Base-by-base conservation (phyloP, 2,888 invertebrate genomes). In the Athalia cordata region DNA sequence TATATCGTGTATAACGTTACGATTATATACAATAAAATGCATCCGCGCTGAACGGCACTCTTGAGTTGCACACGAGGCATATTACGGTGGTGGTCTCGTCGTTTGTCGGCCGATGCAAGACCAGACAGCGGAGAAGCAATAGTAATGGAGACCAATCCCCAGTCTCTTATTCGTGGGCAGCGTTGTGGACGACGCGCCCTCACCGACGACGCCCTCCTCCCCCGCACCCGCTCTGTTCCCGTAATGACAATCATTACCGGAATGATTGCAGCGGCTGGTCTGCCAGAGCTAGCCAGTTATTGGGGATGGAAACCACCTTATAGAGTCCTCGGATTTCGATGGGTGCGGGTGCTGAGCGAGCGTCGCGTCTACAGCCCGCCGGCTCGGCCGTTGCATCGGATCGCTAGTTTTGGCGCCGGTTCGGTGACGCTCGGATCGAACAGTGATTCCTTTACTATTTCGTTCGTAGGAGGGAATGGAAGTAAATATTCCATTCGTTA, bases 241-340 rank as follows among this genome's bases (percentile, higher is more conserved):
- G 89, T 89, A 89, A 89, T 89, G 89, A 89, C 87, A 87, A 87
- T 89, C 88, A 89, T 89, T 89, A 89, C 87, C 85, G 86, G 87
- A 88, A 89, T 89, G 88, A 89, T 89, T 88, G 88, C 87, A 87
- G 88, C 87, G 85, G 85, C 84, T 86, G 87, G 86, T 80, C 85
- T 84, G 79, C 85, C 82, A 84, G 86, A 84, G 84, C 82, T 83
- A 84, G 84, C 55, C 84, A 61, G 84, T 86, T 86, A 86, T 87
- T 86, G 87, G 87, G 88, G 88, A 88, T 87, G 89, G 86, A 86
- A 87, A 87, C 87, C 85, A 86, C 86, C 87, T 87, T 87, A 86
- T 86, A 88, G 88, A 87, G 87, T 87, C 82, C 82, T 84, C 85
- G 87, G 86, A 86, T 86, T 86, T 88, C 88, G 88, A 85, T 87